Conservation (phyloP, 2,888 invertebrate genomes). For the Ophion ellenae region DNA sequence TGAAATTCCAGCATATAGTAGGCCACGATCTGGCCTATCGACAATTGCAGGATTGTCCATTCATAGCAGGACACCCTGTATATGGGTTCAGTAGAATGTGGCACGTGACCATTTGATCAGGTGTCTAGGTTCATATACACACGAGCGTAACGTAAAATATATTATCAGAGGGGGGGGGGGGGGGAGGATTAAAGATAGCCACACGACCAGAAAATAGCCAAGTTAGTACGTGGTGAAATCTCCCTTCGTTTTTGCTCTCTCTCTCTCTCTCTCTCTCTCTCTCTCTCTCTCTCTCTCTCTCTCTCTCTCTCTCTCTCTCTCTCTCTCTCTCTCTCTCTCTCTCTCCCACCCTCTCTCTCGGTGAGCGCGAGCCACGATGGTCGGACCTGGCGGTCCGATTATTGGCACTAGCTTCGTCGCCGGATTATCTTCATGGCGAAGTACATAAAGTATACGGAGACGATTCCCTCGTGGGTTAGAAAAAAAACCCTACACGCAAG, state of each 20-base stretch:
- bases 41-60: too few relatives aligned
- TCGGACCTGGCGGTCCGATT: not conserved
- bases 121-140: conserved; percentile 45
- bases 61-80: not conserved
- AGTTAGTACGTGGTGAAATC: conserved; percentile 39
- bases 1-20: too few relatives aligned
- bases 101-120: conserved; percentile 64
- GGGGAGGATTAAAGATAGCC: conserved; percentile 8
- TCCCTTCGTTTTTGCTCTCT: not conserved
- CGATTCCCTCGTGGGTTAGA: not conserved
- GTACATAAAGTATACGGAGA: not conserved
- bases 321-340: not conserved
- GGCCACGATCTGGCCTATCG: too few relatives aligned
- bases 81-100: conserved; percentile 26
- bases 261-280: not conserved
- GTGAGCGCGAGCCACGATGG: not conserved
- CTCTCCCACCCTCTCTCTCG: not conserved
- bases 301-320: not conserved
- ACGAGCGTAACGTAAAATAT: conserved; percentile 38
- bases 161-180: conserved; percentile 5
- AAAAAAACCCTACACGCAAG: too few relatives aligned
- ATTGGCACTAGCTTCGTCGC: conserved; percentile 13
- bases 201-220: conserved; percentile 39
- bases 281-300: not conserved
- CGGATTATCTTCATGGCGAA: not conserved